A percentile compares a stretch with the other conserved stretches of the same genome.
Conservation (phyloP, 2,888 invertebrate species). For the Caenorhabditis japonica region DNA sequence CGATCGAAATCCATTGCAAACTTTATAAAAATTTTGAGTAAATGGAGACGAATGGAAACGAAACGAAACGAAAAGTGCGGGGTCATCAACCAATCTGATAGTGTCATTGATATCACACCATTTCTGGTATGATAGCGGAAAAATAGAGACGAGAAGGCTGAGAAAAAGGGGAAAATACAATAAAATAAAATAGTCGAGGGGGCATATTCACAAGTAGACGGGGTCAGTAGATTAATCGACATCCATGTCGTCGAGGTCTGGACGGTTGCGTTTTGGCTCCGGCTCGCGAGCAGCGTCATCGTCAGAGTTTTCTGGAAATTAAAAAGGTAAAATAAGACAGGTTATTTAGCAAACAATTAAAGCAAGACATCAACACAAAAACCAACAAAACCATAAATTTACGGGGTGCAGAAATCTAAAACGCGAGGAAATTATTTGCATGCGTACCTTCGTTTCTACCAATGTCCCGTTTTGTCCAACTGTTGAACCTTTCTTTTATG, state of each 20-base stretch:
- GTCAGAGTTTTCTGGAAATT: conserved; percentile 21
- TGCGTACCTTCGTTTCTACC: no score
- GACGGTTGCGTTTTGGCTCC: conserved; percentile 63
- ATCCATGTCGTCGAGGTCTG: conserved; percentile 70
- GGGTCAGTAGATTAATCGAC: conserved; percentile 58
- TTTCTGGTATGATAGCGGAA: conserved; percentile 46
- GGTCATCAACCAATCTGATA: neutral
- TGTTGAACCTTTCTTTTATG: no score
- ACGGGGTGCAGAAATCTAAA: no score
- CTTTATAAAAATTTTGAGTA: neutral
- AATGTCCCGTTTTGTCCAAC: no score
- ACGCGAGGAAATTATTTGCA: no score
- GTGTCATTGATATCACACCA: conserved; percentile 59
- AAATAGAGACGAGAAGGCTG: conserved; percentile 2
- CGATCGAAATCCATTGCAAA: neutral
- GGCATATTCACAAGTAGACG: conserved; percentile 11
- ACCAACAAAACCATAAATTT: no score
- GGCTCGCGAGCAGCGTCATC: conserved; percentile 62
- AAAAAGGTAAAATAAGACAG: neutral
- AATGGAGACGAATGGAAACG: conserved; percentile 5
- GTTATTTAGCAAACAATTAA: no score
- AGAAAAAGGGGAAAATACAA: conserved; percentile 8
- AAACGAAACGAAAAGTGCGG: neutral
- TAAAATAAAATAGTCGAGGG: conserved; percentile 5
- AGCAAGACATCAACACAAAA: no score